Percentiles rank a stretch among this genome's conserved stretches.
These are phyloP conservation scores for Lycodopsis pacificus DNA, from an alignment of 2,797 vertebrate genomes.

Conservation along the genomic window DNA sequence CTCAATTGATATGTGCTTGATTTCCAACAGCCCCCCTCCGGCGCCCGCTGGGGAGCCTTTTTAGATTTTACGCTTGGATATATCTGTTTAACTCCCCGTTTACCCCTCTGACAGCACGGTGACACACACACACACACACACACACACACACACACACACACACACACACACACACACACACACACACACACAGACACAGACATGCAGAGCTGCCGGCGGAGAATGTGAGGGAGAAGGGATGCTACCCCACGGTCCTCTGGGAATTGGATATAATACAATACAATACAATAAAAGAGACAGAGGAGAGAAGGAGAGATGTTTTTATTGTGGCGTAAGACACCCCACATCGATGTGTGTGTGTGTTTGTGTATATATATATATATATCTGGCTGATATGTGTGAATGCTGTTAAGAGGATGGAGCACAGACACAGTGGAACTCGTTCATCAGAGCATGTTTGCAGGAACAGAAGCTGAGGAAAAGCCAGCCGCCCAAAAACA, in stretches of 20 bases:
- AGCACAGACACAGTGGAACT: slow-evolving; percentile 22
- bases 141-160: slow-evolving; percentile 36
- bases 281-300: slow-evolving; percentile 74
- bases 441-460: slow-evolving; percentile 33
- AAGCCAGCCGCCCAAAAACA: background rate
- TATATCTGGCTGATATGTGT: slow-evolving; percentile 49
- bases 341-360: slow-evolving; percentile 45
- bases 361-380: slow-evolving; percentile 8
- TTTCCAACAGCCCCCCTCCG: slow-evolving; percentile 95
- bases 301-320: slow-evolving; percentile 58
- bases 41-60: slow-evolving; percentile 94
- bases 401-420: slow-evolving; percentile 46
- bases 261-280: slow-evolving; percentile 73
- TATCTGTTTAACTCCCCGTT: slow-evolving; percentile 99
- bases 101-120: slow-evolving; percentile 92
- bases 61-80: slow-evolving; percentile 99
- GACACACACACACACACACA: slow-evolving; percentile 44
- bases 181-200: slow-evolving; percentile 39
- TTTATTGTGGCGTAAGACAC: slow-evolving; percentile 63
- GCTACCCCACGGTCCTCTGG: slow-evolving; percentile 64
- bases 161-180: slow-evolving; percentile 45
- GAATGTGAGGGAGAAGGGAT: slow-evolving; percentile 45
- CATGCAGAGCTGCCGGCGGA: slow-evolving; percentile 43
- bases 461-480: slow-evolving; percentile 1
- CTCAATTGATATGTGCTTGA: slow-evolving; percentile 98